Conservation (phyloP, 37 sponge, comb jelly and placozoan genomes). For the Dysidea cf. avara region DNA sequence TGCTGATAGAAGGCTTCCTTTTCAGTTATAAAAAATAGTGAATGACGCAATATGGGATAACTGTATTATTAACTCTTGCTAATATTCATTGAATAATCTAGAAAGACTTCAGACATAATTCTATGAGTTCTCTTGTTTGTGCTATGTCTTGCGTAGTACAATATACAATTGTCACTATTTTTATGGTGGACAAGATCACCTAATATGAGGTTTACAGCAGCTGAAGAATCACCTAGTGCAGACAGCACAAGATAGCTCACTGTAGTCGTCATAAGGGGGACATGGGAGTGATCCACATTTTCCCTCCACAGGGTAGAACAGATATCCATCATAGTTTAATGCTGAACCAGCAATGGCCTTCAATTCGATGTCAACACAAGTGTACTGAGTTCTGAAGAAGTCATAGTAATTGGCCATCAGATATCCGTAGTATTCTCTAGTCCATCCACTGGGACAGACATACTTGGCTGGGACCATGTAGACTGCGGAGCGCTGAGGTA, state of each 20-base stretch:
- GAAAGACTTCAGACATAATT: too few species aligned
- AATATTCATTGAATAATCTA: too few species aligned
- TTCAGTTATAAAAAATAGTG: too few species aligned
- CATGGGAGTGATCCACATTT: slow-evolving; percentile 23
- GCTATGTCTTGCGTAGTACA: too few species aligned
- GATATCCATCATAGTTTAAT: not conserved
- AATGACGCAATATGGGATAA: too few species aligned
- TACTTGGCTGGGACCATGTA: slow-evolving; percentile 41
- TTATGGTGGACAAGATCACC: too few species aligned
- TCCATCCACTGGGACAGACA: slow-evolving; percentile 25
- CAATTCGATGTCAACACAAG: not conserved
- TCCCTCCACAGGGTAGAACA: slow-evolving; percentile 14
- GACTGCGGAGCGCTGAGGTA: slow-evolving; percentile 7
- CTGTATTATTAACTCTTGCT: too few species aligned
- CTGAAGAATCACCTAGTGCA: slow-evolving; percentile 3
- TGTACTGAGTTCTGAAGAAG: not conserved
- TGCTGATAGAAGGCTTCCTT: too few species aligned
- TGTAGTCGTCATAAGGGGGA: slow-evolving; percentile 19
- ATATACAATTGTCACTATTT: too few species aligned
- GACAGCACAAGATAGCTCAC: slow-evolving; percentile 43
- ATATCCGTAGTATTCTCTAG: slow-evolving; percentile 47
- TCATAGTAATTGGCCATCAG: slow-evolving; percentile 2
- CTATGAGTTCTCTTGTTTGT: too few species aligned
- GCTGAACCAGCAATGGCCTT: not conserved
- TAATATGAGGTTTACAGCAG: too few species aligned